phyloP scores from a whole-genome alignment of 2,113 vertebrate genomes.

The Myiagra hebetior region DNA sequence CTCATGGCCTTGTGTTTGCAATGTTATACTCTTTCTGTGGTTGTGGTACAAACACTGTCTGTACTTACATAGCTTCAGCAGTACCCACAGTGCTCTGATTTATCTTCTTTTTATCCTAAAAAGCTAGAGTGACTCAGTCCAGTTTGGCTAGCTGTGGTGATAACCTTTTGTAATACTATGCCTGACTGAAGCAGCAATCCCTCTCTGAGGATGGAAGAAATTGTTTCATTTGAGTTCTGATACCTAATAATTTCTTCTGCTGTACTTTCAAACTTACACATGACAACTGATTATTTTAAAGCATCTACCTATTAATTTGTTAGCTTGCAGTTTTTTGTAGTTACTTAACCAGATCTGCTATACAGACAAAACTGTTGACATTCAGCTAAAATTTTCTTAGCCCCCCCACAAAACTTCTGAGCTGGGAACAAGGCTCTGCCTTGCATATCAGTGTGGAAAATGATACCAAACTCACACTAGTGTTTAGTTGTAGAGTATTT shows the following conservation, averaged over 20 bases:
- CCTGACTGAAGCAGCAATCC: neutral
- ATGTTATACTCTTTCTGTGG: neutral
- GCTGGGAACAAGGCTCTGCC: neutral
- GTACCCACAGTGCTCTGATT: neutral
- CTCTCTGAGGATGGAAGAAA: neutral
- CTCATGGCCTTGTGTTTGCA: neutral
- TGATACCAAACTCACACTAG: neutral
- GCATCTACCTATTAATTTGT: neutral
- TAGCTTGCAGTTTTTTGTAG: neutral
- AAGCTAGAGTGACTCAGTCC: neutral
- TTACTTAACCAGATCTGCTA: neutral
- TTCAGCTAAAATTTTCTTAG: neutral
- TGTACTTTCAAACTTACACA: neutral
- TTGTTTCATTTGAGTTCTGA: neutral
- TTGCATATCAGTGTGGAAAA: neutral
- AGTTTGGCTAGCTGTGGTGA: neutral
- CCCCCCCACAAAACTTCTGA: neutral
- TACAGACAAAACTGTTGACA: neutral
- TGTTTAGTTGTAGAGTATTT: neutral
- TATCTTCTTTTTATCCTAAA: neutral
- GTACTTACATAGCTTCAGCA: neutral
- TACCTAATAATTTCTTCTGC: neutral
- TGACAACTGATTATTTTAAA: neutral
- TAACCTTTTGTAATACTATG: neutral
- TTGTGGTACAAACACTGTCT: neutral